Conservation (phyloP, 2,113 vertebrate species). For the Pontoporia blainvillei region DNA sequence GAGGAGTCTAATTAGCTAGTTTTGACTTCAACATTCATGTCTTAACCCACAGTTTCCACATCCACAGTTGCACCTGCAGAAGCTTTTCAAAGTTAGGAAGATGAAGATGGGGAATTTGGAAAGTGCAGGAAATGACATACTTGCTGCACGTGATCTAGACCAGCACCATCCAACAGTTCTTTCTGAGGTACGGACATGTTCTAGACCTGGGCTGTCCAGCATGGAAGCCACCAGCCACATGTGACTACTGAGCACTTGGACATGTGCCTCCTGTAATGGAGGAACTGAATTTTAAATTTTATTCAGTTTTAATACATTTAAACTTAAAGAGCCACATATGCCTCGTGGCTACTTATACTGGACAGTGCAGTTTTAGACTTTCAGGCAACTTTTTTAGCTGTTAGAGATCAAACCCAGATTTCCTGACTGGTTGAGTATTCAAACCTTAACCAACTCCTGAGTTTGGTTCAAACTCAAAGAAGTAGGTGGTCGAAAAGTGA, state of each 20-base stretch:
- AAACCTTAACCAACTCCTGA: not conserved
- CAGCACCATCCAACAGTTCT: not conserved
- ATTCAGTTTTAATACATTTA: not conserved
- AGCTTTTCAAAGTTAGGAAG: not conserved
- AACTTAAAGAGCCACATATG: not conserved
- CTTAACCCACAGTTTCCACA: not conserved
- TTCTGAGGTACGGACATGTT: not conserved
- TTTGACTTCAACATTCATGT: not conserved
- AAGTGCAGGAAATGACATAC: not conserved
- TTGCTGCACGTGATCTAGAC: not conserved
- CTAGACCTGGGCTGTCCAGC: not conserved
- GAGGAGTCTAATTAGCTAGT: not conserved
- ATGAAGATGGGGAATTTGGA: not conserved
- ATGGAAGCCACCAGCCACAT: not conserved
- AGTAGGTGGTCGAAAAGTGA: not conserved
- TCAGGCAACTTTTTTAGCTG: not conserved
- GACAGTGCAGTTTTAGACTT: not conserved
- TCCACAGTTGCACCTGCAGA: not conserved
- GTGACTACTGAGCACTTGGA: not conserved
- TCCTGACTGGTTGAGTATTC: not conserved
- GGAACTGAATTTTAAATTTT: not conserved
- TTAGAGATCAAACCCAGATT: not conserved
- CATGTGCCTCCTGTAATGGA: not conserved
- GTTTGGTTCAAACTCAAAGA: not conserved
- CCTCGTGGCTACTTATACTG: not conserved